Evolutionary conservation across 2,113 vertebrate species (phyloP), one percentile per base, ranked within the genome.

Genomic region (Callocephalon fimbriatum): DNA sequence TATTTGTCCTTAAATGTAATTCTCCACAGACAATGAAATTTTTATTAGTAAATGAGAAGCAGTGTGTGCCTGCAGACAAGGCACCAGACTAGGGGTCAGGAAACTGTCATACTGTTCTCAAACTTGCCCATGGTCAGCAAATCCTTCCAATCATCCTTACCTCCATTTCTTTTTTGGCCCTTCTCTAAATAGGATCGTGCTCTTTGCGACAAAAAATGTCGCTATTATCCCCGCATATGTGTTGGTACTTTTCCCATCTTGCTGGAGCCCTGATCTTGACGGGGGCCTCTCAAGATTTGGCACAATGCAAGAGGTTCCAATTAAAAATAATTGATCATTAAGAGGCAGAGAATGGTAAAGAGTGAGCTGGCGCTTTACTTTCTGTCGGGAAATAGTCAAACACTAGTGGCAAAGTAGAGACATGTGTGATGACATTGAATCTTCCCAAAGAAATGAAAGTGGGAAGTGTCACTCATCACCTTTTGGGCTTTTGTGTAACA

Each of bases 271-370:
- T 93, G 75, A 67, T 90, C 75, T 84, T 90, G 77, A 94, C 0
- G 3, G 73, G 51, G 32, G 75, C 70, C 76, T 95, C 72, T 91
- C 86, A 89, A 89, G 91, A 94, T 63, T 75, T 0, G 16, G 65
- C 83, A 97, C 91, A 96, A 96, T 95, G 73, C 89, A 87, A 94
- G 89, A 84, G 38, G 73, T 87, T 85, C 89, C 93, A 96, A 95
- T 96, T 97, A 97, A 96, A 96, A 97, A 96, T 96, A 97, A 97
- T 95, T 96, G 89, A 94, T 97, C 94, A 97, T 97, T 95, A 96
- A 93, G 92, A 93, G 65, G 47, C 72, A 86, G 61, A 88, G 74
- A 83, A 84, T 47, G 78, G 86, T 65, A 71, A 96, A 91, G 90
- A 80, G 50, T 45, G 82, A 95, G 68, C 67, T 67, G 59, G 76